phyloP scores from a whole-genome alignment of 2,113 vertebrate species.

The Brachionichthys hirsutus region DNA sequence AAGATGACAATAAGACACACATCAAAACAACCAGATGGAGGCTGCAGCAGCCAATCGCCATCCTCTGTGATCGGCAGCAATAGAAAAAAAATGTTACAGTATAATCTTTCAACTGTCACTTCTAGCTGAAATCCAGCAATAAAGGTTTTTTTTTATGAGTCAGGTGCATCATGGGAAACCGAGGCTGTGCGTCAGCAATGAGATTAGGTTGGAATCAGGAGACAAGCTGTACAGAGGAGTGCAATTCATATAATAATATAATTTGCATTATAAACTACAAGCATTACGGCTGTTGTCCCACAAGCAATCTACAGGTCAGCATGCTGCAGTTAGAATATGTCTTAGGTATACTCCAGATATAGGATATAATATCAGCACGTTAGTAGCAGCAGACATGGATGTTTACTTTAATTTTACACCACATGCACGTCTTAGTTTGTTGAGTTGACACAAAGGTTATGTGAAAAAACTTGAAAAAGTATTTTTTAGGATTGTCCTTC shows the following conservation, averaged over 20 bases:
- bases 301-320: conserved; percentile 55
- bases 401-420: not conserved
- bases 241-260: conserved; percentile 38
- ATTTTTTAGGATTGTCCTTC: conserved; percentile 15
- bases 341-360: conserved; percentile 39
- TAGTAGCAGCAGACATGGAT: conserved; percentile 1
- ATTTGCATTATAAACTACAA: conserved; percentile 21
- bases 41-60: not conserved
- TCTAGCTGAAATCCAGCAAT: not conserved
- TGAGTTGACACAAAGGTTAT: conserved; percentile 11
- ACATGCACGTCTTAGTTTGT: too few relatives aligned
- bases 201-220: conserved; percentile 28
- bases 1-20: too few relatives aligned
- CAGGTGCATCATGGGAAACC: conserved; percentile 30
- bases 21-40: too few relatives aligned
- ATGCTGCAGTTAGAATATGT: conserved; percentile 59
- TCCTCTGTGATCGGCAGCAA: not conserved
- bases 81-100: not conserved
- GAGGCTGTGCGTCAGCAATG: not conserved
- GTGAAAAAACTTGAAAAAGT: not conserved
- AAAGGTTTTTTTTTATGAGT: not conserved
- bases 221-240: conserved; percentile 31
- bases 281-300: conserved; percentile 41
- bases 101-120: conserved; percentile 1
- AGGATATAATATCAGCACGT: conserved; percentile 35